These are phyloP conservation scores for Trissolcus japonicus DNA, from an alignment of 2,888 invertebrate genomes.

Conservation along the genomic window DNA sequence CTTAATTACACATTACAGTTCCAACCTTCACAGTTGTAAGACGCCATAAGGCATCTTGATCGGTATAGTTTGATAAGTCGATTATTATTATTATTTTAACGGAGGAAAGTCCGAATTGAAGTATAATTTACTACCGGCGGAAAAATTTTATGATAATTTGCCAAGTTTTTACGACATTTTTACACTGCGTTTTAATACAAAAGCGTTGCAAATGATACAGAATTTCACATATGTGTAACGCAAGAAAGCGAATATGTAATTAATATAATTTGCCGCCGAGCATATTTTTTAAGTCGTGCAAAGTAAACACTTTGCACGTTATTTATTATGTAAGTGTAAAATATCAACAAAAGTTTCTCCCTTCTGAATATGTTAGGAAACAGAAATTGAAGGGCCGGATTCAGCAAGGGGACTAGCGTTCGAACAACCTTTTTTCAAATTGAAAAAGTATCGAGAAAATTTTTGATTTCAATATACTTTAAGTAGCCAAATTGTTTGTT, in stretches of 20 bases:
- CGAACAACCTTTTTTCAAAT: too few relatives aligned
- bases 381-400: too few relatives aligned
- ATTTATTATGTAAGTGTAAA: neutral
- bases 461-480: too few relatives aligned
- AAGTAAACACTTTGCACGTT: neutral
- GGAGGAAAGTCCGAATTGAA: too few relatives aligned
- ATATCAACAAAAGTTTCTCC: neutral
- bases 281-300: constrained; percentile 13
- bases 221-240: neutral
- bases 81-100: too few relatives aligned
- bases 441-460: too few relatives aligned
- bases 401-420: too few relatives aligned
- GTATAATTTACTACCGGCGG: too few relatives aligned
- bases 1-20: constrained; percentile 22
- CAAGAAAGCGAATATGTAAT: neutral
- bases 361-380: neutral
- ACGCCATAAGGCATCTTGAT: constrained; percentile 1
- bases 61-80: constrained; percentile 15
- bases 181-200: neutral
- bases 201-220: neutral
- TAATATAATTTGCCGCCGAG: constrained; percentile 4
- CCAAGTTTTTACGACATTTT: too few relatives aligned
- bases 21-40: too few relatives aligned
- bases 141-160: too few relatives aligned
- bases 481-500: too few relatives aligned